Evolutionary conservation across 2,113 vertebrate genomes (phyloP).

Genomic region (Entelurus aequoreus): DNA sequence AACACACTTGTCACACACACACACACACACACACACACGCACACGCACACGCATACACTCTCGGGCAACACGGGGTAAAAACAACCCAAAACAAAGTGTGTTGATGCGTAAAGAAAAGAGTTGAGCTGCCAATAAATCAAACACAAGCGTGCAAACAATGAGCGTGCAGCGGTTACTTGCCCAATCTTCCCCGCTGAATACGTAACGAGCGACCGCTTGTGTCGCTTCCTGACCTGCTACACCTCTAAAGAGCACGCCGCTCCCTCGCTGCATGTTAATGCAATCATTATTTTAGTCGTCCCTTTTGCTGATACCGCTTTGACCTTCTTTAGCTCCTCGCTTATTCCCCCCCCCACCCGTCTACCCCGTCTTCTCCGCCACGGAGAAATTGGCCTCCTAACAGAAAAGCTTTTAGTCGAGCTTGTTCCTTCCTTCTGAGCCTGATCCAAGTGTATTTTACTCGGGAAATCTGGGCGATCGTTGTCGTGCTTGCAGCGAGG

Average conservation of each 20-base stretch:
- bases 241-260: slow-evolving; percentile 47
- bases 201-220: slow-evolving; percentile 39
- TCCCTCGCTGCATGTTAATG: slow-evolving; percentile 63
- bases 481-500: slow-evolving; percentile 38
- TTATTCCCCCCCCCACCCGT: slow-evolving; percentile 4
- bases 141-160: neutral
- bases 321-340: slow-evolving; percentile 52
- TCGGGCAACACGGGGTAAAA: no score
- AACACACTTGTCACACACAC: neutral
- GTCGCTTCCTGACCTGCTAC: slow-evolving; percentile 20
- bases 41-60: no score
- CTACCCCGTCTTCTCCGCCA: slow-evolving; percentile 23
- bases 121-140: slow-evolving; percentile 7
- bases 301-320: slow-evolving; percentile 49
- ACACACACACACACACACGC: neutral
- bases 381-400: slow-evolving; percentile 34
- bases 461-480: slow-evolving; percentile 27
- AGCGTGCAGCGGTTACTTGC: no score
- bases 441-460: slow-evolving; percentile 29
- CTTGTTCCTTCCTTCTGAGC: slow-evolving; percentile 9
- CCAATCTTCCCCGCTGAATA: slow-evolving; percentile 10
- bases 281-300: slow-evolving; percentile 52
- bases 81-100: no score
- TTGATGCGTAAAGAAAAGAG: no score
- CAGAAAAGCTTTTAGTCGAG: slow-evolving; percentile 14